phyloP scores from a whole-genome alignment of 2,888 invertebrate genomes.

The Conomelus anceps region DNA sequence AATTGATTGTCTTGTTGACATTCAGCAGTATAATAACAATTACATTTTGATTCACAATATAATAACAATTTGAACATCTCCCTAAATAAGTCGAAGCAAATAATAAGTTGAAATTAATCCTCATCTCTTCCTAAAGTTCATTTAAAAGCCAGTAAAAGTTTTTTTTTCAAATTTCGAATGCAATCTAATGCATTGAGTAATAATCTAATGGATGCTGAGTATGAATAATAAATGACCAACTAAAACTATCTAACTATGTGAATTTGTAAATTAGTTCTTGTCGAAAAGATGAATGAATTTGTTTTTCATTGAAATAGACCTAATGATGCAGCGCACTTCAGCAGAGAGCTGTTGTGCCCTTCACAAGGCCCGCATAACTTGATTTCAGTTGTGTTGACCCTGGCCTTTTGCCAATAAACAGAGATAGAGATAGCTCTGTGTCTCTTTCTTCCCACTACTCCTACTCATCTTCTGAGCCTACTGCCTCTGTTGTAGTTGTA shows the following conservation, averaged over 20 bases:
- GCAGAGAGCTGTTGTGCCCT: not conserved
- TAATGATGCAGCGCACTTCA: not conserved
- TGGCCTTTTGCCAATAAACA: not conserved
- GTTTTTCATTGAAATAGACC: conserved; percentile 3
- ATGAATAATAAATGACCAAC: too few species aligned
- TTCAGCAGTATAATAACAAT: too few species aligned
- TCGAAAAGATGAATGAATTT: not conserved
- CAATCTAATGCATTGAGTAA: too few species aligned
- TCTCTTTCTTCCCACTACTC: not conserved
- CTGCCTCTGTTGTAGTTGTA: not conserved
- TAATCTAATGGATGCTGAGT: too few species aligned
- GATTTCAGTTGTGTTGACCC: not conserved
- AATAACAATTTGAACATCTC: too few species aligned
- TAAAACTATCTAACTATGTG: conserved; percentile 22
- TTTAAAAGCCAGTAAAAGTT: too few species aligned
- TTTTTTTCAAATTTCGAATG: too few species aligned
- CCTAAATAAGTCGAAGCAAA: too few species aligned
- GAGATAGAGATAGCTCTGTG: not conserved
- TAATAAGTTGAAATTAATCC: too few species aligned
- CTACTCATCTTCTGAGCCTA: not conserved
- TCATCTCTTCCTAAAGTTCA: too few species aligned
- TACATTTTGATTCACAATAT: too few species aligned
- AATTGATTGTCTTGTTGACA: too few species aligned
- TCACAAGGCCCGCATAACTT: not conserved
- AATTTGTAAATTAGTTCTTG: not conserved